Percentiles rank a stretch among this genome's conserved stretches.
Evolutionary conservation across 2,113 vertebrate species (phyloP).

Genomic region (Peromyscus polionotus): DNA sequence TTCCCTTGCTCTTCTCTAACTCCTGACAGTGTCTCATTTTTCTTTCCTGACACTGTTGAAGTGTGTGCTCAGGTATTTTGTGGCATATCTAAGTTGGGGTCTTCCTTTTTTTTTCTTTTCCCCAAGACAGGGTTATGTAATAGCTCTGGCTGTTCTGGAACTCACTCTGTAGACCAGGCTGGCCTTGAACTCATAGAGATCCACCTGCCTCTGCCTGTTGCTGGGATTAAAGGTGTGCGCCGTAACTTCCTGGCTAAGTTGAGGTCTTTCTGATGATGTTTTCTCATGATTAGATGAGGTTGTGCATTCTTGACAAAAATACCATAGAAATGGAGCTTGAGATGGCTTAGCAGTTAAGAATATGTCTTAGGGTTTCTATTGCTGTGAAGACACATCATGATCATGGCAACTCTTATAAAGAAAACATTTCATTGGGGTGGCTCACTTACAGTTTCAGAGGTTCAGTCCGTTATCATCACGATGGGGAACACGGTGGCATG

Average conservation of each 20-base stretch:
- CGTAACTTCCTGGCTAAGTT: background rate
- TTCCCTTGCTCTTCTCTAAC: background rate
- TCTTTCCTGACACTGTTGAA: conserved; percentile 7
- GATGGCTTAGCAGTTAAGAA: background rate
- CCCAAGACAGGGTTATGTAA: too few relatives aligned
- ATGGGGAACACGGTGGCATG: background rate
- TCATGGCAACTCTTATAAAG: background rate
- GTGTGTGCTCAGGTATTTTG: background rate
- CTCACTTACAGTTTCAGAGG: background rate
- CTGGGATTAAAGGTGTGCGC: too few relatives aligned
- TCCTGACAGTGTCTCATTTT: background rate
- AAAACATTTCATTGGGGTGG: background rate
- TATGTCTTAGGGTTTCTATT: background rate
- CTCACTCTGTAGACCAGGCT: too few relatives aligned
- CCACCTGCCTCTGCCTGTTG: too few relatives aligned
- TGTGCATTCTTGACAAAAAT: background rate
- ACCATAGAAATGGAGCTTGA: background rate
- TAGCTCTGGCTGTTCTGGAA: too few relatives aligned
- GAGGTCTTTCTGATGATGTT: background rate
- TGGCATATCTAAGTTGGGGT: background rate
- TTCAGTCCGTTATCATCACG: background rate
- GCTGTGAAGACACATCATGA: background rate
- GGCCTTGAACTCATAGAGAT: too few relatives aligned
- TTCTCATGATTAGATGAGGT: background rate
- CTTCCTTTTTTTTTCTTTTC: background rate